Base-by-base conservation (phyloP, 2,797 vertebrate species). In the Otolemur crassicaudatus region DNA sequence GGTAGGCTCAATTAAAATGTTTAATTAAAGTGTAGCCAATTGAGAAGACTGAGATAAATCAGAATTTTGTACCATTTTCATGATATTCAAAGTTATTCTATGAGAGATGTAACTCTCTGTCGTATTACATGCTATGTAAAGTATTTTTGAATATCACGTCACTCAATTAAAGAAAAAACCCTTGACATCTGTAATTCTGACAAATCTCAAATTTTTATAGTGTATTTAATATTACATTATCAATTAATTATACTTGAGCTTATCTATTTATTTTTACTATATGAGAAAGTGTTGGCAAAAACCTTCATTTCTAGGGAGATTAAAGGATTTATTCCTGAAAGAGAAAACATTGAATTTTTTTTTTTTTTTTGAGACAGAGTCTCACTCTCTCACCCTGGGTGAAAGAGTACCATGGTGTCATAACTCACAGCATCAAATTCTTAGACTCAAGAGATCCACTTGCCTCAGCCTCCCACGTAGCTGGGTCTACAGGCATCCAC, bases 291-390 rank as follows among this genome's bases (percentile, higher is more conserved):
- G 16, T 87, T 94, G 43, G 82, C 80, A 89, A 95, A 94, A 87
- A 43, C 31, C 3, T 94, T 95, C 29, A 46, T 93, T 95, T 94
- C 46, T 83, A n/a, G 61, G 65, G 67, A 89, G 46, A n/a, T 76
- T 91, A 83, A 94, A 90, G 29, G 56, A 60, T 65, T 40, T 76
- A 87, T 83, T 82, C 81, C 84, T 81, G 81, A 96, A 91, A 95
- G 37, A 53, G 49, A 53, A 53, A 53, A 53, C 49, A 53, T 53
- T 53, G 49, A 53, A 53, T 53, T 53, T 53, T 16, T 53, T 53
- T 53, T 16, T 53, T 53, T 49, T 53, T 53, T 16, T 14, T 53
- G 49, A 53, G 49, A 53, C 49, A 53, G 49, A 14, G 49, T 53
- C 49, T 53, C 4, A 53, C 14, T 53, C 49, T 14, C 14, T 49